phyloP scores from a whole-genome alignment of 2,113 vertebrate species.

The Microtus oregoni region DNA sequence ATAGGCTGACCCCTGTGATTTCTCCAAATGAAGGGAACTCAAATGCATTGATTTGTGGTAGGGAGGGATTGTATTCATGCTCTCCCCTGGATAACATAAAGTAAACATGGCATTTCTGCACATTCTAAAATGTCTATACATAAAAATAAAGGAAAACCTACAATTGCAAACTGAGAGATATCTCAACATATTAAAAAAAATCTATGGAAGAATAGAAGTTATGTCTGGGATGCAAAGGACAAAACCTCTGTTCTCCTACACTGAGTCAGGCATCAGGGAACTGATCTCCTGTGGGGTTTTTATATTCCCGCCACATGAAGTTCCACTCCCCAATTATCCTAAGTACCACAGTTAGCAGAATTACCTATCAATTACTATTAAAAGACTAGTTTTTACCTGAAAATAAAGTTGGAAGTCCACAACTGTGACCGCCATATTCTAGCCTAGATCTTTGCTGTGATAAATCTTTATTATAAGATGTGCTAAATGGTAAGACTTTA shows the following conservation, averaged over 20 bases:
- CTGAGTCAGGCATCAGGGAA: not conserved
- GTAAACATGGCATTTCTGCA: not conserved
- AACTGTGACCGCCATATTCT: not conserved
- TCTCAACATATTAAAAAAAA: not conserved
- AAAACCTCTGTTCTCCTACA: not conserved
- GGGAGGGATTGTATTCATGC: not conserved
- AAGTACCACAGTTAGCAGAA: not conserved
- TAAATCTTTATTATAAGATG: not conserved
- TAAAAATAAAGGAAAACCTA: not conserved
- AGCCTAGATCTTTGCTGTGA: conserved; percentile 23
- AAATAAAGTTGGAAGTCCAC: not conserved
- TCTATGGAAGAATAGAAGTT: not conserved
- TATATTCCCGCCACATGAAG: not conserved
- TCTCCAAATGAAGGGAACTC: not conserved
- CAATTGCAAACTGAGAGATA: not conserved
- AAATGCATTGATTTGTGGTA: not conserved
- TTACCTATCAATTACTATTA: not conserved
- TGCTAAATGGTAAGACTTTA: not conserved
- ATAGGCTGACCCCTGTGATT: not conserved
- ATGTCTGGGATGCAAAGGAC: not conserved
- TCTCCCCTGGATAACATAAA: not conserved
- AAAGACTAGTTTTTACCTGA: conserved; percentile 22
- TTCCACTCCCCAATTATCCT: conserved; percentile 10
- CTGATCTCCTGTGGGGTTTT: not conserved
- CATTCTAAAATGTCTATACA: conserved; percentile 17